Base-by-base conservation (phyloP, 2,113 vertebrate genomes). In the Meriones unguiculatus region DNA sequence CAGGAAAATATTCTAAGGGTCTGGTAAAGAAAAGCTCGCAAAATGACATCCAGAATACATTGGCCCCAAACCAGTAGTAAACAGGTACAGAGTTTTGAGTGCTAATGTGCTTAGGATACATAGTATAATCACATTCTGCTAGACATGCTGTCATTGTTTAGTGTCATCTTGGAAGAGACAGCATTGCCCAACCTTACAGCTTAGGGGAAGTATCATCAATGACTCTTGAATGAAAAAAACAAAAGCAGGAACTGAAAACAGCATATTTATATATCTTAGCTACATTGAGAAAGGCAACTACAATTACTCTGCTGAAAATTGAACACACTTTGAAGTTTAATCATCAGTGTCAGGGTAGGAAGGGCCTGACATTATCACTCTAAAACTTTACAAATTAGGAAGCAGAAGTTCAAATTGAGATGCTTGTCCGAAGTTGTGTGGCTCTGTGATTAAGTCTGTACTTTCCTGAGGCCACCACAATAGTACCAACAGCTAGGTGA, bases 211-310 rank as follows among this genome's bases (percentile, higher is more conserved):
- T 97, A 90, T 52, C 80, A 89, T 57, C 85, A 96, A 93, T 93
- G 94, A 97, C 91, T 97, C 80, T 41, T 95, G 62, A 95, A 96
- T 91, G 90, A 97, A 97, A 93, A 94, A 30, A 93, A 89, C 46
- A 96, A 94, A 97, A 97, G 20, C 67, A 22, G 90, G 95, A 97
- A 98, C 96, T 96, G 90, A 95, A 91, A 96, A 96, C 87, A 73
- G 94, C 11, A 30, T 57, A 89, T 76, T 95, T 81, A 54, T 59
- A 6, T 90, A 94, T 87, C 94, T 93, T 81, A 92, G 70, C 65
- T 85, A 92, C 64, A 93, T 96, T 96, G 96, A 95, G 95, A 97
- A 97, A 95, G 85, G 20, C 2, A 91, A 87, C 57, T 86, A 87
- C 69, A 91, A 92, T 91, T 82, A 78, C 52, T 96, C 91, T 93